A percentile compares a stretch with the other conserved stretches of the same genome.
Evolutionary conservation across 2,113 vertebrate species (phyloP).

Genomic region (Hystrix cristata): DNA sequence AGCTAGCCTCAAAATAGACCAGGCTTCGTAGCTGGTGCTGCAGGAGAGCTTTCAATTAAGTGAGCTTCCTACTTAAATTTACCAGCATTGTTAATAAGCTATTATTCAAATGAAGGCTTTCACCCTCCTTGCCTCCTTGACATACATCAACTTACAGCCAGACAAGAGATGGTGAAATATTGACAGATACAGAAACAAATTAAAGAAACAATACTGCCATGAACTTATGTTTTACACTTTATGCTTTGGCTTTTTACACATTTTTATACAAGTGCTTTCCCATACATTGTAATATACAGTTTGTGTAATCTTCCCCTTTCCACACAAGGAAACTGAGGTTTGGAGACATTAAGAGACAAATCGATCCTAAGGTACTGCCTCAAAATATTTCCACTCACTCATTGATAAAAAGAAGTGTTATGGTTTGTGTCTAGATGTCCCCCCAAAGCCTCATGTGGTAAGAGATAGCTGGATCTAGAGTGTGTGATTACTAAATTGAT

Average conservation of each 20-base stretch:
- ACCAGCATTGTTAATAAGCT: not conserved
- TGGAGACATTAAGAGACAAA: not conserved
- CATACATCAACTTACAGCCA: not conserved
- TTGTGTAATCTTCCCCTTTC: not conserved
- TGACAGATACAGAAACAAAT: conserved; percentile 29
- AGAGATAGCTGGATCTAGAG: too few relatives aligned
- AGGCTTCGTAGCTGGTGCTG: not conserved
- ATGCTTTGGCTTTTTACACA: not conserved
- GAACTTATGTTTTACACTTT: not conserved
- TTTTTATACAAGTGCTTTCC: not conserved
- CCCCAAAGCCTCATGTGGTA: too few relatives aligned
- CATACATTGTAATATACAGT: not conserved
- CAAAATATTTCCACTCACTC: not conserved
- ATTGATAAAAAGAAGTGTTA: not conserved
- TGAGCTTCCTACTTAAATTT: not conserved
- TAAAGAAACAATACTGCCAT: not conserved
- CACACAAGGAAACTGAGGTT: not conserved
- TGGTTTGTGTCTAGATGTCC: too few relatives aligned
- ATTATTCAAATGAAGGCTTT: not conserved
- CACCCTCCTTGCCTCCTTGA: not conserved
- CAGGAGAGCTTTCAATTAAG: not conserved
- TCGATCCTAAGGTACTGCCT: not conserved
- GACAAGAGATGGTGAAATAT: not conserved
- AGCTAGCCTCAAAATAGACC: conserved; percentile 13
- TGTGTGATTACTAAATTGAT: too few relatives aligned